Evolutionary conservation across 2,113 vertebrate species (phyloP), one percentile per base, ranked within the genome.

Genomic region (Pholis gunnellus): DNA sequence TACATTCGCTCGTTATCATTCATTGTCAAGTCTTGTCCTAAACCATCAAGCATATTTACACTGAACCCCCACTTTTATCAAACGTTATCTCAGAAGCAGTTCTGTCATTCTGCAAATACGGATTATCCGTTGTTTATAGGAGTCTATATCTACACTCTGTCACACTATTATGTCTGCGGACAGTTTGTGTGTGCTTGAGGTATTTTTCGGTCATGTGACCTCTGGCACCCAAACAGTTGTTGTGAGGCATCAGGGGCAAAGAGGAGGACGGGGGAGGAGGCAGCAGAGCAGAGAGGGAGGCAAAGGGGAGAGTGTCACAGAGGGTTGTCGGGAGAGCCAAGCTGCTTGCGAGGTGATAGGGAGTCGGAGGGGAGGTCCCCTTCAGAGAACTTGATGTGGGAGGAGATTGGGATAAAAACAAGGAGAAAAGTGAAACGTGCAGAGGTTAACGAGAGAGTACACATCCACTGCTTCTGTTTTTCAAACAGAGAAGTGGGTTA

Each of bases 151-250:
- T 36, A 20, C 36, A 13, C 20, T 46, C n/a, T 48, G 56, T 63
- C 17, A 2, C 36, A 42, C 46, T 22, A n/a, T 48, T 18, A n/a
- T 79, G n/a, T 15, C 59, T 34, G 20, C 66, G 70, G 57, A 78
- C 40, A 80, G 36, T 38, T 77, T n/a, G 46, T 57, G 34, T 54
- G 6, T 14, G 7, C 52, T 6, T 13, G 38, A 54, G 72, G 65
- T 57, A 73, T 86, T 88, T 88, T 78, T 71, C 31, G 5, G 61
- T 56, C 84, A 73, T 59, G 75, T 83, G 84, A 92, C 84, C 85
- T 66, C 69, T 65, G 68, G 50, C 67, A 38, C 40, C 40, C 27
- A 54, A 50, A 66, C 85, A 84, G 80, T 88, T 90, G 79, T 86
- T 86, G 75, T 59, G 81, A 78, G 74, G 79, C 81, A 79, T 89